phyloP scores from a whole-genome alignment of 2,888 invertebrate species.

The Volucella bombylans region DNA sequence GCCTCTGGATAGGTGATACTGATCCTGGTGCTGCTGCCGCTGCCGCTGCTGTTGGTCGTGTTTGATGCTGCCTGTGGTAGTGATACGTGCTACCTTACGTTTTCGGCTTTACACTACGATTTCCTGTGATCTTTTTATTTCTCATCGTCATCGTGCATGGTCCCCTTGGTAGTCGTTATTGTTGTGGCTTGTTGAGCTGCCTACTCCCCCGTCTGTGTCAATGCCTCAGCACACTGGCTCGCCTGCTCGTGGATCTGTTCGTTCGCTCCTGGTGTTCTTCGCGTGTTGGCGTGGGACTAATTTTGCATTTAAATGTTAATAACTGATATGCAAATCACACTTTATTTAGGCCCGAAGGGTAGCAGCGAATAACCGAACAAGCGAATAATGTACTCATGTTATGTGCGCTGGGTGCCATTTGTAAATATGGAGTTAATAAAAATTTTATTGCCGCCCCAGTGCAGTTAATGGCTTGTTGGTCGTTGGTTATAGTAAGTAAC shows the following conservation, averaged over 20 bases:
- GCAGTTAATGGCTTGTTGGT: constrained; percentile 55
- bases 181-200: constrained; percentile 51
- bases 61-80: constrained; percentile 20
- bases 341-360: constrained; percentile 60
- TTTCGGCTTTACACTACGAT: constrained; percentile 66
- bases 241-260: constrained; percentile 21
- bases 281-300: constrained; percentile 69
- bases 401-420: constrained; percentile 71
- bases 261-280: constrained; percentile 65
- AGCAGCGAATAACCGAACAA: constrained; percentile 12
- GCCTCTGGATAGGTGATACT: constrained; percentile 53
- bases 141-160: constrained; percentile 24
- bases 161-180: constrained; percentile 39
- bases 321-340: constrained; percentile 74
- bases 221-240: background rate
- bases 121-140: constrained; percentile 67
- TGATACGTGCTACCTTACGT: constrained; percentile 57
- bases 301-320: constrained; percentile 74
- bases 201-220: constrained; percentile 30
- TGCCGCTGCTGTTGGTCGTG: constrained; percentile 24
- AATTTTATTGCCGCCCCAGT: constrained; percentile 69
- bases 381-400: constrained; percentile 69
- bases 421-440: constrained; percentile 73
- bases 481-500: background rate
- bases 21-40: constrained; percentile 27